Percentiles rank a stretch among this genome's conserved stretches.
Conservation (phyloP, 2,113 vertebrate species). For the Platysternon megacephalum region DNA sequence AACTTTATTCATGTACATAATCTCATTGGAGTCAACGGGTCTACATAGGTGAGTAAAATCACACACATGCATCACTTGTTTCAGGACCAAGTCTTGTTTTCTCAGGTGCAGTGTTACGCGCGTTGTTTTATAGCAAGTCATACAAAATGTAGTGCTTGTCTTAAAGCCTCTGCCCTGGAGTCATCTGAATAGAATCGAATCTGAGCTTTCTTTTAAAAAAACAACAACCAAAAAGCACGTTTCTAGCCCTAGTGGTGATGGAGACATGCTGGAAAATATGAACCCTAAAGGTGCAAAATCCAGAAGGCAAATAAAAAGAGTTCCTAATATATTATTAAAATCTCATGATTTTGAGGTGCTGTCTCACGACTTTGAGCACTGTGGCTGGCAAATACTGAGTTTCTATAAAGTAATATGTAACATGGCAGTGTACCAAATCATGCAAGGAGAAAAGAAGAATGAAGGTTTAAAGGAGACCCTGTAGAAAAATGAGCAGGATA, state of each 20-base stretch:
- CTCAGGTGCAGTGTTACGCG: not conserved
- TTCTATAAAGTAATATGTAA: not conserved
- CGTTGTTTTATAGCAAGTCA: not conserved
- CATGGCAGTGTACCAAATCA: fast-evolving
- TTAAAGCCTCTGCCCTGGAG: not conserved
- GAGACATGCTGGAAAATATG: not conserved
- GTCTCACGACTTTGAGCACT: not conserved
- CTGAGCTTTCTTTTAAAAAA: not conserved
- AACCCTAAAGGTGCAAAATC: not conserved
- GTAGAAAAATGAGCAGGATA: not conserved
- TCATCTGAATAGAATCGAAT: not conserved
- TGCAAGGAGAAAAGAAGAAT: not conserved
- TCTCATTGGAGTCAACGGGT: not conserved
- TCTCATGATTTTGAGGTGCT: not conserved
- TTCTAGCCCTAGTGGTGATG: not conserved
- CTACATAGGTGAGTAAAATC: not conserved
- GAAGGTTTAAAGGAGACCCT: not conserved
- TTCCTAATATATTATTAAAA: not conserved
- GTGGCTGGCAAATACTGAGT: fast-evolving
- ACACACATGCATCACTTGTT: not conserved
- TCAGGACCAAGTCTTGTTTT: not conserved
- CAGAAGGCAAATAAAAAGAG: not conserved
- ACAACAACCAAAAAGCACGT: not conserved
- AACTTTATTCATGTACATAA: not conserved
- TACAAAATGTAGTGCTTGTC: not conserved